phyloP scores from a whole-genome alignment of 2,888 invertebrate species.

The Trimorus sp. region DNA sequence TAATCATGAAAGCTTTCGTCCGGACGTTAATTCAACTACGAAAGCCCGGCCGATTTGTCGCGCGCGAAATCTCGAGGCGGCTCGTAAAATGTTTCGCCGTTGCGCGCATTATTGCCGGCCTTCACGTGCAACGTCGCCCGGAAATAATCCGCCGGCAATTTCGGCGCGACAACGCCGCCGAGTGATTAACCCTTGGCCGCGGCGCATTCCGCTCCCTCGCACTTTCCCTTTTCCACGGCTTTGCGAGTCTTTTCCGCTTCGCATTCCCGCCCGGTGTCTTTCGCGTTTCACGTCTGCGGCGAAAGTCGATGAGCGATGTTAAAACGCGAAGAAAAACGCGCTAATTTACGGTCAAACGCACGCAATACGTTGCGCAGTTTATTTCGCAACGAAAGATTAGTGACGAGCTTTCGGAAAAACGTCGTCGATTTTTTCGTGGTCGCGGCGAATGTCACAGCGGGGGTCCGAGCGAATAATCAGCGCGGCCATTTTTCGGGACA shows the following conservation, averaged over 20 bases:
- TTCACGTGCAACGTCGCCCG: slow-evolving; percentile 68
- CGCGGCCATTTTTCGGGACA: slow-evolving; percentile 37
- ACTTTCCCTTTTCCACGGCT: slow-evolving; percentile 34
- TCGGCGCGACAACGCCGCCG: slow-evolving; percentile 71
- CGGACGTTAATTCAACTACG: slow-evolving; percentile 57
- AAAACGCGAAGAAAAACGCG: slow-evolving; percentile 6
- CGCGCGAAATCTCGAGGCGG: slow-evolving; percentile 57
- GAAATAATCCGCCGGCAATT: slow-evolving; percentile 76
- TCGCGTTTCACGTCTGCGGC: no score
- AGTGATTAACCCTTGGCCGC: slow-evolving; percentile 50
- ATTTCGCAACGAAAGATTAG: background rate
- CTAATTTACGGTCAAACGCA: slow-evolving; percentile 13
- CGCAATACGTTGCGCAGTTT: background rate
- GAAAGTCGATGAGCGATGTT: no score
- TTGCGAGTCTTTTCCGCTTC: slow-evolving; percentile 23
- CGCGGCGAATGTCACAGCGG: background rate
- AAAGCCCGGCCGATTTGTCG: slow-evolving; percentile 41
- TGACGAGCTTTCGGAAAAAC: no score
- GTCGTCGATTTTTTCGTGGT: no score
- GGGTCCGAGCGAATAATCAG: slow-evolving; percentile 40
- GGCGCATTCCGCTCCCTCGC: slow-evolving; percentile 7
- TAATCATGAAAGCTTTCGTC: slow-evolving; percentile 50
- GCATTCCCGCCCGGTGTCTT: background rate
- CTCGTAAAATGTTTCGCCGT: slow-evolving; percentile 75
- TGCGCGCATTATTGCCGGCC: slow-evolving; percentile 70